Base-by-base conservation (phyloP, 2,113 vertebrate species). In the Cyanistes caeruleus region DNA sequence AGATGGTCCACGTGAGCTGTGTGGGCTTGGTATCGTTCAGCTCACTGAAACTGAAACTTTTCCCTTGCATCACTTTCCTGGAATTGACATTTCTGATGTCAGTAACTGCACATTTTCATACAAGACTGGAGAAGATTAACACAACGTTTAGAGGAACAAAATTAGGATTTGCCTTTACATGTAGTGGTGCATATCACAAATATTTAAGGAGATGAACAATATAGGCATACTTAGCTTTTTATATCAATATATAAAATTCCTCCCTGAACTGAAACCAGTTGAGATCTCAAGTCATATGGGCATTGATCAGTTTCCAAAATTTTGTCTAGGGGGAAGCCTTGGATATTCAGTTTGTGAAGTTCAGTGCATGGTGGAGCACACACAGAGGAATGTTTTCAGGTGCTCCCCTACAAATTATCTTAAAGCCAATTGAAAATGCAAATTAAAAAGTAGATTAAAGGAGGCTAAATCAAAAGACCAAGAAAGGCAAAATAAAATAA, bases 21-120 rank as follows among this genome's bases (percentile, higher is more conserved):
- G 8, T 39, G 24, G 39, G 27, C 27, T 73, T 69, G 65, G 11
- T 28, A 4, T 33, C 30, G 8, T 68, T 70, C 13, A 51, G 1
- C 21, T 65, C 0, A 0, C 18, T 74, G 73, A 63, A 89, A 35
- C 10, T 1, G 20, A 58, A 84, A 10, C 15, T 55, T 53, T 70
- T 11, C 37, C 18, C 7, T 59, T 82, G 44, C 41, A 9, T 83
- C 0, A 0, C 13, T 65, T 76, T 56, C 20, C 27, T 25, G 44
- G 16, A 7, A 28, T 52, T 62, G 62, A 35, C 17, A 11, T 56
- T 78, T 87, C 80, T 76, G 39, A 31, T 20, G 39, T 65, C 52
- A 46, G 2, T n/a, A 78, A 43, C 6, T 15, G 44, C 55, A 70
- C 1, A 0, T 80, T 80, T 69, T 53, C n/a, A 49, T 41, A 53